Base-by-base conservation (phyloP, 2,888 invertebrate species). In the Drosophila stalkeri region DNA sequence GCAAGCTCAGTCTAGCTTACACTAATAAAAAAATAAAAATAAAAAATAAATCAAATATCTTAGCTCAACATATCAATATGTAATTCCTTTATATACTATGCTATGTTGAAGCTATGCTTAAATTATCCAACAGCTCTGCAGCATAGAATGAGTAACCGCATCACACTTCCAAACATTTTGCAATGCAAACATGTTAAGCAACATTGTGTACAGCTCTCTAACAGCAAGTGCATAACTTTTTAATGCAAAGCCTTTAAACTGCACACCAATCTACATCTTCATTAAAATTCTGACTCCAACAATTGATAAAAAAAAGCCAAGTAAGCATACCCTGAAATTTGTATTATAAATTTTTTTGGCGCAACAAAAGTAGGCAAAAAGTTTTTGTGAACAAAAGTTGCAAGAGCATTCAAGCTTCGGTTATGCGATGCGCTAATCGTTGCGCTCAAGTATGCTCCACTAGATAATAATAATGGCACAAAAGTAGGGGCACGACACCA, bases 391-490 rank as follows among this genome's bases (percentile, higher is more conserved):
- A 52, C 39, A 33, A 37, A 47, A 77, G 80, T 12, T 12, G 31
- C 49, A 39, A 51, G 51, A 33, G 66, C 56, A 72, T 60, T 16
- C 14, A 5, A 5, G 18, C 43, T 43, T 64, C 65, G 67, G 20
- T 18, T 14, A 33, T 47, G 27, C 6, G 8, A 11, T 31, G 35
- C 12, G 2, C 27, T 14, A 8, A 37, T 27, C 11, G 37, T 47
- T 64, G 59, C 52, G 39, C 23, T 47, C 52, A 77, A 77, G 75
- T 62, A 75, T 68, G 86, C 68, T 65, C 49, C 69, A 75, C 52
- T 76, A 79, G 87, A 75, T 81, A 86, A 83, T 71, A 74, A 86
- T 80, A 87, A 82, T 69, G 64, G 73, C 59, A 16, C 20, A 51
- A 37, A 54, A 43, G 62, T 18, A 20, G 64, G 27, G 33, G 52